Conservation (phyloP, 92 coral and sea anemone genomes). For the Metridium senile region DNA sequence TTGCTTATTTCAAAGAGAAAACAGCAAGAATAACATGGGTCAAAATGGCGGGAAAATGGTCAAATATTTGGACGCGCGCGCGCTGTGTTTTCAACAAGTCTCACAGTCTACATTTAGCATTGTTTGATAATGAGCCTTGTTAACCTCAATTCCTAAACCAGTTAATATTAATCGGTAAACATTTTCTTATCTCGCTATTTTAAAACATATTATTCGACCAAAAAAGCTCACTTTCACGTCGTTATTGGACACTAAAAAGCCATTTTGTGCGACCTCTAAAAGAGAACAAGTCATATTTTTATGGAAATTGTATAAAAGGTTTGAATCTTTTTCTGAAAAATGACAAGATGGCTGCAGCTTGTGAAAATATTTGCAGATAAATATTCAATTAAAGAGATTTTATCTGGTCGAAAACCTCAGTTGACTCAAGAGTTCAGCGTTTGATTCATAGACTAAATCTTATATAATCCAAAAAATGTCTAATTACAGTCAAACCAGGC, state of each 20-base stretch:
- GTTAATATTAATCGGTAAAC: slow-evolving; percentile 17
- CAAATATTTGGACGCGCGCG: not conserved
- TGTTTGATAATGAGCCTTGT: slow-evolving; percentile 15
- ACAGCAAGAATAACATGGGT: not conserved
- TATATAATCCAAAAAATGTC: too few species aligned
- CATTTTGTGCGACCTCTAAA: not conserved
- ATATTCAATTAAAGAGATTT: not conserved
- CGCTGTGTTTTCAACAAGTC: slow-evolving; percentile 15
- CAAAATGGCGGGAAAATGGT: not conserved
- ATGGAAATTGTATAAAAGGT: not conserved
- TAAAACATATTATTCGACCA: not conserved
- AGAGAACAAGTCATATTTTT: not conserved
- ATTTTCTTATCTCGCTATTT: not conserved
- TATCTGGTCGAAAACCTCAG: slow-evolving; percentile 9
- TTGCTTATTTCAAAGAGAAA: not conserved
- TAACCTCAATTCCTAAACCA: slow-evolving; percentile 27
- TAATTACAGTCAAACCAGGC: too few species aligned
- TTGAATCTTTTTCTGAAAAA: not conserved
- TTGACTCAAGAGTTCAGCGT: not conserved
- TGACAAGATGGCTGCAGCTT: slow-evolving; percentile 9
- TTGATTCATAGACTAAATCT: not conserved
- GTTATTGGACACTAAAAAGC: not conserved
- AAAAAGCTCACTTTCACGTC: not conserved
- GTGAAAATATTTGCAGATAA: not conserved
- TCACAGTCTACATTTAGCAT: slow-evolving; percentile 14